A percentile compares a stretch with the other conserved stretches of the same genome.
Conservation (phyloP, 2,113 vertebrate species). For the Ifrita kowaldi region DNA sequence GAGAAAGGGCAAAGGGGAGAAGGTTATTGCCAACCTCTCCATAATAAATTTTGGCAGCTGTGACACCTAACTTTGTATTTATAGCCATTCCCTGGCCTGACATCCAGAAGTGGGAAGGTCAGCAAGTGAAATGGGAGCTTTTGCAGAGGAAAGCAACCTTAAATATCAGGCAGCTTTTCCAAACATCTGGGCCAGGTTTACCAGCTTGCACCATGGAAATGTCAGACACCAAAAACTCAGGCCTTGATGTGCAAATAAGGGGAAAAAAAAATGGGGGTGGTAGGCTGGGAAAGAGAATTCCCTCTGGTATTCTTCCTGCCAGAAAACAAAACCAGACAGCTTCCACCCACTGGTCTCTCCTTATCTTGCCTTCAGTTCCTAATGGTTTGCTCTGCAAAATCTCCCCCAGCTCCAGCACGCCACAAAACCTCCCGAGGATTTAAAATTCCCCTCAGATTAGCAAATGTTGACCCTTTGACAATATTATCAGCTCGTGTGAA, state of each 20-base stretch:
- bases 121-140: constrained; percentile 20
- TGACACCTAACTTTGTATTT: neutral
- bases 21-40: neutral
- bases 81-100: neutral
- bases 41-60: neutral
- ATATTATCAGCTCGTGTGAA: neutral
- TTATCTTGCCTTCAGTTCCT: constrained; percentile 42
- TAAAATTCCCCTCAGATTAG: neutral
- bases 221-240: neutral
- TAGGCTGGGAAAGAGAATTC: constrained; percentile 60
- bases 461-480: neutral
- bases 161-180: neutral
- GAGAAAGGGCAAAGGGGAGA: constrained; percentile 19
- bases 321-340: constrained; percentile 61
- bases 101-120: neutral
- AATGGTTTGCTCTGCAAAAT: constrained; percentile 44
- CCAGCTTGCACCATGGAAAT: neutral
- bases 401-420: neutral
- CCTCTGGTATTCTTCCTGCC: constrained; percentile 59
- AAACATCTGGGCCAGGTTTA: constrained; percentile 25
- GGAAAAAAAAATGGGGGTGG: constrained; percentile 5
- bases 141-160: neutral
- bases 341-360: constrained; percentile 65
- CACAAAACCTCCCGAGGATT: neutral
- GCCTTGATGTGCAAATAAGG: constrained; percentile 13